Evolutionary conservation across 2,797 vertebrate genomes (phyloP).

Genomic region (Schizopygopsis malacanthus): DNA sequence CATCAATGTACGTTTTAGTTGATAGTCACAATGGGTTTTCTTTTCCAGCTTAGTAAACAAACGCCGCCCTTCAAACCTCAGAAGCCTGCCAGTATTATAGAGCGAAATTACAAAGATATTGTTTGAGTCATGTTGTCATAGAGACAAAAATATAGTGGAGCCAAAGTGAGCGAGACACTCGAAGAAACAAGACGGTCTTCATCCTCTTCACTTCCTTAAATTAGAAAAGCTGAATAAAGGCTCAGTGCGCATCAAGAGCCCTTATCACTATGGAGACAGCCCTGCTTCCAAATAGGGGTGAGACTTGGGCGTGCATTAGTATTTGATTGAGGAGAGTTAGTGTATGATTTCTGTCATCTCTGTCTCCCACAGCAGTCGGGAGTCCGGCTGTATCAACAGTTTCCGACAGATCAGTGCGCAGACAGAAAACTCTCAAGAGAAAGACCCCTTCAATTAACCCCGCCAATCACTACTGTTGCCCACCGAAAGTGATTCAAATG

Average conservation of each 20-base stretch:
- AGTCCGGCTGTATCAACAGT: not conserved
- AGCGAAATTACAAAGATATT: slow-evolving; percentile 20
- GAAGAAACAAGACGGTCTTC: not conserved
- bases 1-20: not conserved
- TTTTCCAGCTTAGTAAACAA: slow-evolving; percentile 32
- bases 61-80: not conserved
- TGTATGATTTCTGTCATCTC: slow-evolving; percentile 2
- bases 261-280: slow-evolving; percentile 40
- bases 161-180: slow-evolving; percentile 19
- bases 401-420: not conserved
- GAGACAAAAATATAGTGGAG: not conserved
- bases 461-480: not conserved
- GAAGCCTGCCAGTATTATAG: not conserved
- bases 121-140: slow-evolving; percentile 38
- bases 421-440: slow-evolving; percentile 3
- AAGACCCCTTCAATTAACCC: not conserved
- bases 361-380: not conserved
- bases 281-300: not conserved
- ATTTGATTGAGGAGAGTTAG: slow-evolving; percentile 17
- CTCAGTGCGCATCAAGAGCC: slow-evolving; percentile 26
- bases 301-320: not conserved
- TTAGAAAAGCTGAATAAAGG: slow-evolving; percentile 21
- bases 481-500: not conserved
- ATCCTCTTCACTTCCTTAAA: slow-evolving; percentile 11
- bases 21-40: slow-evolving; percentile 15